Base-by-base conservation (phyloP, 2,113 vertebrate genomes). In the Paedocypris sp. region DNA sequence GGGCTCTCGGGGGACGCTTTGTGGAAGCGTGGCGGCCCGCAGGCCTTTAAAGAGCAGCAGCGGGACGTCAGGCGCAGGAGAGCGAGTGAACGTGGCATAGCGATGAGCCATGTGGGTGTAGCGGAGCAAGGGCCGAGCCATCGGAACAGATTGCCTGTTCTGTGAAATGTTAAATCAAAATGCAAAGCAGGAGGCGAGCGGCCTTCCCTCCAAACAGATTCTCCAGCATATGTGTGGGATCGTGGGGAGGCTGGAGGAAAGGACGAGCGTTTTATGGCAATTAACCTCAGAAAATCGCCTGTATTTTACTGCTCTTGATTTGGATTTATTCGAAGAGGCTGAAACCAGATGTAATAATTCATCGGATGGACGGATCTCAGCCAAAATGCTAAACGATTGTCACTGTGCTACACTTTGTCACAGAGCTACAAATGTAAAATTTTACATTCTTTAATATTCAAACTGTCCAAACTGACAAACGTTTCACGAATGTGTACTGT, bases 111-210 rank as follows among this genome's bases (percentile, higher is more conserved):
- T 53, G 51, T 67, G 63, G 68, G 69, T 67, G 50, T 66, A 62
- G 26, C 53, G 25, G 71, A 75, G 75, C 75, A 73, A 76, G 74
- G 77, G 74, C 71, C 74, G 74, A 76, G 80, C 73, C 67, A 80
- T 78, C 70, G 70, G 73, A 71, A 77, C 81, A 73, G 73, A 77
- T 79, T 83, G 85, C 82, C 79, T 82, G 79, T 72, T 81, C 80
- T 83, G 72, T 81, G 82, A 85, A 83, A 87, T 82, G 82, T 80
- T 82, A 83, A 83, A 85, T 82, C 79, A 78, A 84, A 83, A 86
- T 84, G 83, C 84, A 83, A 83, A 87, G 77, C 73, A 79, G 80
- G 77, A 81, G 77, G 74, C 68, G 79, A 72, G 16, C 35, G 10
- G 60, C 71, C 75, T 76, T 64, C 75, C 75, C 81, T 81, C 79